These are phyloP conservation scores for Helicoverpa armigera DNA, from an alignment of 1,140 invertebrate species.

Conservation along the genomic window DNA sequence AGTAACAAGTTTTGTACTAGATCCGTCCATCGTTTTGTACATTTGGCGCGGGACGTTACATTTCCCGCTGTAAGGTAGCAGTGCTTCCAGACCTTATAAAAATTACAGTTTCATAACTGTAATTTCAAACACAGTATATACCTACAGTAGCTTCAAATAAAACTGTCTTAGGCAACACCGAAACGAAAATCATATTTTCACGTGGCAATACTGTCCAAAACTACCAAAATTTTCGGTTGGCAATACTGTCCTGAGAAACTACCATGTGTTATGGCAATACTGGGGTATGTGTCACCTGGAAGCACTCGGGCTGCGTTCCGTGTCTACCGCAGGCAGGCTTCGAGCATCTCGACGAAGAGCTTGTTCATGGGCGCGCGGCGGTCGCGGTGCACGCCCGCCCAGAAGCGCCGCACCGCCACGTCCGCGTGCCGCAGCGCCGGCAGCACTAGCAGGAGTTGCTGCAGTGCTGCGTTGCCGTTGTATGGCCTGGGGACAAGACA, in stretches of 20 bases:
- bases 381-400: conserved; percentile 95
- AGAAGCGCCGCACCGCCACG: conserved; percentile 95
- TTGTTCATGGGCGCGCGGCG: conserved; percentile 98
- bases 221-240: too few species aligned
- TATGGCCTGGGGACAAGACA: conserved; percentile 86
- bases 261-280: too few species aligned
- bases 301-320: not conserved
- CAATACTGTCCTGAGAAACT: too few species aligned
- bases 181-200: too few species aligned
- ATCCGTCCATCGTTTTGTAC: conserved; percentile 81
- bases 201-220: too few species aligned
- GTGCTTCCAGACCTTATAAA: too few species aligned
- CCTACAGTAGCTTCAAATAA: too few species aligned
- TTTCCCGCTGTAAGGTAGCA: conserved; percentile 47
- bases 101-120: too few species aligned
- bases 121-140: too few species aligned
- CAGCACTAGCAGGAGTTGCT: conserved; percentile 95
- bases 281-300: too few species aligned
- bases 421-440: conserved; percentile 96
- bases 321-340: conserved; percentile 88
- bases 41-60: conserved; percentile 73
- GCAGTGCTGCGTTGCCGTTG: conserved; percentile 90
- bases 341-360: conserved; percentile 98
- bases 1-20: conserved; percentile 86
- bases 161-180: too few species aligned